Percentiles rank a stretch among this genome's conserved stretches.
These are phyloP conservation scores for Mystacornis crossleyi DNA, from an alignment of 2,113 vertebrate species.

Conservation along the genomic window DNA sequence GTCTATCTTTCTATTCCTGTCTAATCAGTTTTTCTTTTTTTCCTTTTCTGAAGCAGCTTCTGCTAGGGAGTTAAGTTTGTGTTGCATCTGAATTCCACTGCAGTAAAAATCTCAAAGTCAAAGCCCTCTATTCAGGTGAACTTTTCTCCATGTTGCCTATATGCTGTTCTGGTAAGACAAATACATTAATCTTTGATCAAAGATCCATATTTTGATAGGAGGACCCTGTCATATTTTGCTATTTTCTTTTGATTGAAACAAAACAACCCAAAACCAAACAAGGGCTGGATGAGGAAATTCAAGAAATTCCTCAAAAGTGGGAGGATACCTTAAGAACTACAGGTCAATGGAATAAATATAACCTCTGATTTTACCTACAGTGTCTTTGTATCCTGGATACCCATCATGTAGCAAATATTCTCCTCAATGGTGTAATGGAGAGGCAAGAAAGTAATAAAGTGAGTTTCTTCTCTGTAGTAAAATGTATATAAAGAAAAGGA, in stretches of 20 bases:
- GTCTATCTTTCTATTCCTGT: background rate
- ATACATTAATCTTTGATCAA: background rate
- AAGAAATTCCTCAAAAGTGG: background rate
- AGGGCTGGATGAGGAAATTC: background rate
- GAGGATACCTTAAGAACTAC: background rate
- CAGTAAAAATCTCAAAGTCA: background rate
- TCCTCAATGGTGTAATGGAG: rapidly evolving
- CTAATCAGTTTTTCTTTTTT: background rate
- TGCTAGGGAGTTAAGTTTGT: background rate
- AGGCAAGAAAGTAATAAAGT: background rate
- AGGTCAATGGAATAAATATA: background rate
- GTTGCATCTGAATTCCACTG: background rate
- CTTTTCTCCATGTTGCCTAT: background rate
- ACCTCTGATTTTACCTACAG: background rate
- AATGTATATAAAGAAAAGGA: background rate
- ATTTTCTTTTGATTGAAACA: background rate
- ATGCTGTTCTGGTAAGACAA: background rate
- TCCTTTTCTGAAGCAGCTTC: background rate
- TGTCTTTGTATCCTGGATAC: background rate
- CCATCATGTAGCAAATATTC: background rate
- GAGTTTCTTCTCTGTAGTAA: background rate
- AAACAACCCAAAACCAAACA: background rate
- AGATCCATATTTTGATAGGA: background rate
- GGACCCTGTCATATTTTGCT: background rate
- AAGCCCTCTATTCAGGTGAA: background rate